Conservation (phyloP, 2,888 invertebrate genomes). For the Pelosia muscerda region DNA sequence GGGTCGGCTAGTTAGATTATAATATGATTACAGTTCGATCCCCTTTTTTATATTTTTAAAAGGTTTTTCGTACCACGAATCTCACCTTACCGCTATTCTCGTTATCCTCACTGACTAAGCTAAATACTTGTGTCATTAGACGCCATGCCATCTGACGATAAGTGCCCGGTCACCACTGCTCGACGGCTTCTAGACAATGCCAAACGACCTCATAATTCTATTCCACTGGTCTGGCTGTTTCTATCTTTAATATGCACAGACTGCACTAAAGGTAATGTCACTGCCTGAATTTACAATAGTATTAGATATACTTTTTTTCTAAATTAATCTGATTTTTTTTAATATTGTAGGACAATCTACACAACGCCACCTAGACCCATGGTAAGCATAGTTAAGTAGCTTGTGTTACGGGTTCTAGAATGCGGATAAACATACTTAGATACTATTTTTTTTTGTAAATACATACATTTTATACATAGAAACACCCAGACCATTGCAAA, state of each 20-base stretch:
- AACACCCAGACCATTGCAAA: too few relatives aligned
- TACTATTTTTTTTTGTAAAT: too few relatives aligned
- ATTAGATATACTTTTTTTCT: too few relatives aligned
- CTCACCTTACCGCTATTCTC: neutral
- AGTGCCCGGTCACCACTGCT: neutral
- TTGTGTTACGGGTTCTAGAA: too few relatives aligned
- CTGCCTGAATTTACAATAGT: neutral
- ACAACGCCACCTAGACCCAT: too few relatives aligned
- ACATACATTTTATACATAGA: too few relatives aligned
- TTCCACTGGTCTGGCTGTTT: neutral
- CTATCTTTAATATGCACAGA: neutral
- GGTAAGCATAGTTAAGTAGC: too few relatives aligned
- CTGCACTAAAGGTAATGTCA: neutral
- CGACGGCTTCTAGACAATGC: neutral
- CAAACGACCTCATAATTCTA: slow-evolving; percentile 4
- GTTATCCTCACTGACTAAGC: slow-evolving; percentile 3
- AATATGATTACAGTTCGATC: too few relatives aligned
- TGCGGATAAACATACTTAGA: too few relatives aligned
- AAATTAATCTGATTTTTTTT: too few relatives aligned
- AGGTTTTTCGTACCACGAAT: neutral
- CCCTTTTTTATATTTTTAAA: neutral
- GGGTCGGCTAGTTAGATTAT: too few relatives aligned
- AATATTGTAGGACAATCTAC: too few relatives aligned
- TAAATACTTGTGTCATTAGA: slow-evolving; percentile 4
- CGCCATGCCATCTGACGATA: slow-evolving; percentile 1